phyloP scores from a whole-genome alignment of 2,113 vertebrate genomes.

The Otus sunia region DNA sequence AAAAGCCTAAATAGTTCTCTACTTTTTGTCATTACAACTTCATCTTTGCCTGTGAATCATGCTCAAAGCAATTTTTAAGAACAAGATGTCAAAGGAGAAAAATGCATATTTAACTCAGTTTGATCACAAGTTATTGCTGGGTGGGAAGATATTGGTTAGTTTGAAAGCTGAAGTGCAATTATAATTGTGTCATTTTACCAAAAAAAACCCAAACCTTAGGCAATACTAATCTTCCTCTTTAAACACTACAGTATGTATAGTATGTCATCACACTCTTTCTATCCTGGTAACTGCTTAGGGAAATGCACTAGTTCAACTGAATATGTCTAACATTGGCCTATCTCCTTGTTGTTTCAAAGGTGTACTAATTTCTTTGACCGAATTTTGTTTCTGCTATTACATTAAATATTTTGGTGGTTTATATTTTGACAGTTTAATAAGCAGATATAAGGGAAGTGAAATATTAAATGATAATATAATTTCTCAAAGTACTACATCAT shows the following conservation, averaged over 20 bases:
- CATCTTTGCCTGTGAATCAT: background rate
- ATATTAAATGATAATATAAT: background rate
- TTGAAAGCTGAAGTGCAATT: background rate
- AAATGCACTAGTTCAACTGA: background rate
- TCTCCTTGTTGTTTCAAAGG: background rate
- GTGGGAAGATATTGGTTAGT: background rate
- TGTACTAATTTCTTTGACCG: background rate
- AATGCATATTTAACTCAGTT: background rate
- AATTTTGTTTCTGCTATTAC: background rate
- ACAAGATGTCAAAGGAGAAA: background rate
- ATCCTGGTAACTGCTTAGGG: background rate
- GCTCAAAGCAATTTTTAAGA: conserved; percentile 29
- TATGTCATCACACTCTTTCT: background rate
- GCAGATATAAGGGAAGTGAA: background rate
- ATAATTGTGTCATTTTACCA: background rate
- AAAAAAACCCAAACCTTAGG: background rate
- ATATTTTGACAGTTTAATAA: conserved; percentile 9
- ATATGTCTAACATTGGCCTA: background rate
- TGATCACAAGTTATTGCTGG: conserved; percentile 19
- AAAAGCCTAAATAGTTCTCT: conserved; percentile 5
- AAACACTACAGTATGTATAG: background rate
- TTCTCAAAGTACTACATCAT: background rate
- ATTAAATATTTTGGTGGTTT: background rate
- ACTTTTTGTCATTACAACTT: conserved; percentile 18
- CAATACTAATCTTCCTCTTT: background rate